These are phyloP conservation scores for Rhodinocichla rosea DNA, from an alignment of 2,113 vertebrate genomes.

Conservation along the genomic window DNA sequence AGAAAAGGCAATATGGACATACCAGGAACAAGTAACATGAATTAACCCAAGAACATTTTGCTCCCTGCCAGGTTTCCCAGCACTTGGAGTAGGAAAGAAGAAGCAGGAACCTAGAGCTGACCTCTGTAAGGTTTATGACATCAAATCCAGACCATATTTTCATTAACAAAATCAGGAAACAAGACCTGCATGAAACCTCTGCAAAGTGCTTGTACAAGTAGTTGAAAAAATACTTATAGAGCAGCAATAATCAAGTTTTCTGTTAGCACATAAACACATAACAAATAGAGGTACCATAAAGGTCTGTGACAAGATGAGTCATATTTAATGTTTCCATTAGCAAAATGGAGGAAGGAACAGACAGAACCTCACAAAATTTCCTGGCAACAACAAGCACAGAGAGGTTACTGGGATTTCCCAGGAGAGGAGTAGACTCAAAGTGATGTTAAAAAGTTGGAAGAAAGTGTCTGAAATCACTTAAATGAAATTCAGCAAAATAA, in stretches of 20 bases:
- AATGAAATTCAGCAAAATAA: background rate
- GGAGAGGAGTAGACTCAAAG: background rate
- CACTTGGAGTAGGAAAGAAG: background rate
- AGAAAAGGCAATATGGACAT: background rate
- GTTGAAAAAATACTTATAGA: background rate
- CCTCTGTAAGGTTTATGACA: background rate
- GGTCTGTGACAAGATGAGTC: background rate
- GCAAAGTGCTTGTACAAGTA: background rate
- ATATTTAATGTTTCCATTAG: constrained; percentile 13
- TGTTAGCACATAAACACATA: background rate
- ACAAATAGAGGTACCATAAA: background rate
- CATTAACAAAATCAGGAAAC: background rate
- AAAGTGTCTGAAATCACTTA: background rate
- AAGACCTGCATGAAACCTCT: background rate
- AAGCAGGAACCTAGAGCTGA: background rate
- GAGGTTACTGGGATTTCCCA: background rate
- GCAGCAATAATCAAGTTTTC: background rate
- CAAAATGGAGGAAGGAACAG: background rate
- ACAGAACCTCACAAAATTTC: background rate
- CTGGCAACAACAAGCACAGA: background rate
- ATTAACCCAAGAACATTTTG: background rate
- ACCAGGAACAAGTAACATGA: background rate
- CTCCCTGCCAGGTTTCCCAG: background rate
- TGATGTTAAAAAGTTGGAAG: background rate
- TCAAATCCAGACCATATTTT: background rate